These are phyloP conservation scores for Oreocharis arfaki DNA, from an alignment of 2,113 vertebrate species.

Conservation along the genomic window DNA sequence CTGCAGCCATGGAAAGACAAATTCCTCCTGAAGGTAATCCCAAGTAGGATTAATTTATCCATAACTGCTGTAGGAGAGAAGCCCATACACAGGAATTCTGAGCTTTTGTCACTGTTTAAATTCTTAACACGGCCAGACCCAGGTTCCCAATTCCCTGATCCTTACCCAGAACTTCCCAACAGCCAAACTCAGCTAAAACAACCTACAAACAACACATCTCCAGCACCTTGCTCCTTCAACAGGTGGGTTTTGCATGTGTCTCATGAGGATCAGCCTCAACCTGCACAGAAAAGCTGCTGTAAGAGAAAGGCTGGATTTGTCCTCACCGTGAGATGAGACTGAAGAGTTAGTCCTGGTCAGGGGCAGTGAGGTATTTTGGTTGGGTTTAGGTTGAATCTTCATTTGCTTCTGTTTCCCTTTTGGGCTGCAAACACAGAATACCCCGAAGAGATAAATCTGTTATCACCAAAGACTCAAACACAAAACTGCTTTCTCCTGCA, in stretches of 20 bases:
- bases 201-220: neutral
- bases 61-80: neutral
- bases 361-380: conserved; percentile 81
- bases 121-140: neutral
- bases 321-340: conserved; percentile 82
- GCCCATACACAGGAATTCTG: neutral
- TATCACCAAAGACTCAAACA: neutral
- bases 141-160: neutral
- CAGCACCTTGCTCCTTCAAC: neutral
- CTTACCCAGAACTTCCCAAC: neutral
- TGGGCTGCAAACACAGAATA: conserved; percentile 72
- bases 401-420: conserved; percentile 90
- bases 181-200: neutral
- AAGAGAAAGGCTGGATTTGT: neutral
- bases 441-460: neutral
- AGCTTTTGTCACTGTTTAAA: neutral
- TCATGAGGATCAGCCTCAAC: neutral
- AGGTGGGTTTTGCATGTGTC: neutral
- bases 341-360: conserved; percentile 79
- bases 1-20: neutral
- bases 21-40: neutral
- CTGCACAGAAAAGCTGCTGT: neutral
- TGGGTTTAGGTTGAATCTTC: conserved; percentile 80
- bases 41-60: neutral
- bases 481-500: neutral